A percentile compares a stretch with the other conserved stretches of the same genome.
These are phyloP conservation scores for Enoplosus armatus DNA, from an alignment of 2,797 vertebrate species.

Conservation along the genomic window DNA sequence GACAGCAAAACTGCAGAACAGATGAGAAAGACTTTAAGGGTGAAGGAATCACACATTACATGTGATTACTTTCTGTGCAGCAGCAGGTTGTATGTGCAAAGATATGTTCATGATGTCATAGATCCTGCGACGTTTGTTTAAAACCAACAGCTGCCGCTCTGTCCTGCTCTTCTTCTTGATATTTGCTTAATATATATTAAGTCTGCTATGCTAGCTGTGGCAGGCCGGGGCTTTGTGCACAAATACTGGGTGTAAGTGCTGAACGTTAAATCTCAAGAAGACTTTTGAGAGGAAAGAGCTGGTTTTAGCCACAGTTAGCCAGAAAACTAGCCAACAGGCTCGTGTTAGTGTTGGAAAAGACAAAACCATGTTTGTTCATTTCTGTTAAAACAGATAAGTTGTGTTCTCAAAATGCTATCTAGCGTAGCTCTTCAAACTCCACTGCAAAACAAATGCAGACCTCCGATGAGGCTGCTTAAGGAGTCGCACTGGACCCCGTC, in stretches of 20 bases:
- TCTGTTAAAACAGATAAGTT: no score
- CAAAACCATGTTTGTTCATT: no score
- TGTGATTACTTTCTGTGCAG: background rate
- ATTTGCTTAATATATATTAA: no score
- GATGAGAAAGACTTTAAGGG: background rate
- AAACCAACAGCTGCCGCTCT: background rate
- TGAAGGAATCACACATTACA: background rate
- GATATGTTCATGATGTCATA: background rate
- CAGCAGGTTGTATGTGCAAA: background rate
- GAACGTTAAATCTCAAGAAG: background rate
- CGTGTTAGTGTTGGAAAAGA: no score
- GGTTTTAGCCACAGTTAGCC: background rate
- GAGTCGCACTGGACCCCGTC: no score
- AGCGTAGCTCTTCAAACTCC: no score
- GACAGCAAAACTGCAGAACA: background rate
- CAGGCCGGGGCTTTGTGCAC: background rate
- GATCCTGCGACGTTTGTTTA: background rate
- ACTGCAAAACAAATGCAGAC: no score
- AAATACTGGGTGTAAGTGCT: background rate
- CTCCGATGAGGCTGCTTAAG: no score
- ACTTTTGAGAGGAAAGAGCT: background rate
- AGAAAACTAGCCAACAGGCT: background rate
- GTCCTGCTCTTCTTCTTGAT: background rate
- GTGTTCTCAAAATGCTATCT: no score
- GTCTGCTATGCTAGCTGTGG: background rate